These are phyloP conservation scores for Sebastes itinus DNA, from an alignment of 2,797 vertebrate genomes.

Conservation along the genomic window DNA sequence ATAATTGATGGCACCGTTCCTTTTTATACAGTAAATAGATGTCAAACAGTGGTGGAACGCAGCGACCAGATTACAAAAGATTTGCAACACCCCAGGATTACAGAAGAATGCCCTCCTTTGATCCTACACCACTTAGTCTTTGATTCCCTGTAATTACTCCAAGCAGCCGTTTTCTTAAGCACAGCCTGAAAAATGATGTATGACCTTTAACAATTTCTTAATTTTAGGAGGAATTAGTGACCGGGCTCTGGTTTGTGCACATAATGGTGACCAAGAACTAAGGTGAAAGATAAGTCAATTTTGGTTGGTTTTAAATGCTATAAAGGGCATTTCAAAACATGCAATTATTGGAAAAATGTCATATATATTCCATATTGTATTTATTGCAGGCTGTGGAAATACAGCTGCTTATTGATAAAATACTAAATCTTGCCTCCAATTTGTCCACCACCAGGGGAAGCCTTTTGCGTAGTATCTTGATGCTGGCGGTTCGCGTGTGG, in stretches of 20 bases:
- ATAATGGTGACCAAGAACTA: background rate
- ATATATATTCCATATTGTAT: background rate
- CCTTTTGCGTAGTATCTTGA: no score
- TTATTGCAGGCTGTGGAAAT: background rate
- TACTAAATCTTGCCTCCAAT: background rate
- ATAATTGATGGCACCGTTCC: constrained; percentile 79
- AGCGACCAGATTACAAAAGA: constrained; percentile 80
- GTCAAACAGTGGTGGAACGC: constrained; percentile 81
- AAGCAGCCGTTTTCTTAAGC: constrained; percentile 59
- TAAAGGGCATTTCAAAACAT: rapidly evolving
- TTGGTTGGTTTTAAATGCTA: background rate
- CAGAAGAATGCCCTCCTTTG: constrained; percentile 80
- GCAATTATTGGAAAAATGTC: background rate
- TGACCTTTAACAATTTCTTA: constrained; percentile 69
- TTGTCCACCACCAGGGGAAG: background rate
- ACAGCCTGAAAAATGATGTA: constrained; percentile 67
- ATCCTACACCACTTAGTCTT: constrained; percentile 78
- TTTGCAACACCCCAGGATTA: constrained; percentile 83
- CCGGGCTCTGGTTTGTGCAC: background rate
- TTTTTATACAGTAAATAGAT: constrained; percentile 84
- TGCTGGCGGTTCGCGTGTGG: no score
- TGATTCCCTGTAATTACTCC: constrained; percentile 82
- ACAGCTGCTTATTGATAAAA: background rate
- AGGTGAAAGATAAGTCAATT: background rate
- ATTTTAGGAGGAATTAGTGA: constrained; percentile 57